Conservation (phyloP, 2,888 invertebrate genomes). For the Lasiommata megera region DNA sequence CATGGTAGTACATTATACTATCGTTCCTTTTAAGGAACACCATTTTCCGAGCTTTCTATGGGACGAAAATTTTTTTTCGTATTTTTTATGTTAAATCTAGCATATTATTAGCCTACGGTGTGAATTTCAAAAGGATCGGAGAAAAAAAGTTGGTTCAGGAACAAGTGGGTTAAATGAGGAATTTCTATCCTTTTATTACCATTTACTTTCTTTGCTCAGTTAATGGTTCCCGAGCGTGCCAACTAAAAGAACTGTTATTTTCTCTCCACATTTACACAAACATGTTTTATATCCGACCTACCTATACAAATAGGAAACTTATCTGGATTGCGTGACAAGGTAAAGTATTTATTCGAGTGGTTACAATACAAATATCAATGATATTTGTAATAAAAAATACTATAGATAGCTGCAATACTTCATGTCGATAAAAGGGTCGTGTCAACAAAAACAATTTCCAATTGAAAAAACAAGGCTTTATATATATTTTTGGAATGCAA, state of each 20-base stretch:
- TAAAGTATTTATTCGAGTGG: not conserved
- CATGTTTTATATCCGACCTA: not conserved
- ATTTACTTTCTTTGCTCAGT: conserved; percentile 2
- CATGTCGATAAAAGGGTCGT: not conserved
- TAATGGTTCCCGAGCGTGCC: not conserved
- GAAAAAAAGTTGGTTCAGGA: no score
- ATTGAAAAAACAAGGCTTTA: no score
- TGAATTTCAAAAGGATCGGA: no score
- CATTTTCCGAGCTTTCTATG: no score
- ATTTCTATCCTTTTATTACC: not conserved
- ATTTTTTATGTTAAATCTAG: no score
- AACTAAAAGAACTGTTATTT: not conserved
- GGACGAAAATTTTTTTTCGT: no score
- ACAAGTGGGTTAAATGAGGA: no score
- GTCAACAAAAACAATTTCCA: not conserved
- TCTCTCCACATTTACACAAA: not conserved
- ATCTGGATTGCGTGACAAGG: not conserved
- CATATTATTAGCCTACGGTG: no score
- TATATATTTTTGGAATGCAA: no score
- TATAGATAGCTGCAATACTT: not conserved
- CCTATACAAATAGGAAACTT: not conserved
- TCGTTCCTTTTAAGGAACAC: no score
- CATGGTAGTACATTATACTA: no score
- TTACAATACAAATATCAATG: not conserved
- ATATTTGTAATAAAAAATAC: not conserved